Evolutionary conservation across 2,888 invertebrate species (phyloP).

Genomic region (Tuberolachnus salignus): DNA sequence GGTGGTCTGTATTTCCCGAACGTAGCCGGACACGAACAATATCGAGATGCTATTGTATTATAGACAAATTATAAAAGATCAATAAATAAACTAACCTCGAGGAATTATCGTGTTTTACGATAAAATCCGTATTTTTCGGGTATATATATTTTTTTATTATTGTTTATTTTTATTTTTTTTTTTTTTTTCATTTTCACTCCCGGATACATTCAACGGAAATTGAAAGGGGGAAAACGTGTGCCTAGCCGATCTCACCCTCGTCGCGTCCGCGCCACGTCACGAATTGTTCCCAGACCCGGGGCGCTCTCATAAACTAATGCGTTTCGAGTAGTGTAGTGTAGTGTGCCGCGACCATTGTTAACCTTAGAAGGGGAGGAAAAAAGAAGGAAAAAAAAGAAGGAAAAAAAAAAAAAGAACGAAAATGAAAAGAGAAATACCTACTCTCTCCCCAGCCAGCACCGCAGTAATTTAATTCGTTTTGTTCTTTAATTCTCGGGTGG

Average conservation of each 20-base stretch:
- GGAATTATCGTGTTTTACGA: slow-evolving; percentile 36
- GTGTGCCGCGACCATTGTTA: slow-evolving; percentile 25
- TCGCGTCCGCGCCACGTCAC: slow-evolving; percentile 30
- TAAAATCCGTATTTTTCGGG: slow-evolving; percentile 29
- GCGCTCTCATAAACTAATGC: slow-evolving; percentile 48
- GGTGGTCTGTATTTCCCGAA: no score
- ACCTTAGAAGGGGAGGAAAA: slow-evolving; percentile 4
- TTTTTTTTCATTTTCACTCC: slow-evolving; percentile 14
- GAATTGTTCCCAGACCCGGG: slow-evolving; percentile 40
- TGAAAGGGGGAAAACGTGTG: slow-evolving; percentile 45
- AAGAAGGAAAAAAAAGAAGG: background rate
- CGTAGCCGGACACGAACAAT: no score
- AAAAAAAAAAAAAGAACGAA: background rate
- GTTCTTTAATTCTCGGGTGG: slow-evolving; percentile 39
- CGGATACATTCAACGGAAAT: slow-evolving; percentile 43
- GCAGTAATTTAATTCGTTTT: slow-evolving; percentile 40
- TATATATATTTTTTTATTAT: no score
- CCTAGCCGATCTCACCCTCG: slow-evolving; percentile 32
- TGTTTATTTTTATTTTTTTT: no score
- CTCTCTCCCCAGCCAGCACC: slow-evolving; percentile 1
- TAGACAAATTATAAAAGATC: no score
- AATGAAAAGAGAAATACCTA: background rate
- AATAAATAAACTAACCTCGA: no score
- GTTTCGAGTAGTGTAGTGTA: slow-evolving; percentile 31
- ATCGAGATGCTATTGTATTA: no score